Base-by-base conservation (phyloP, 2,888 invertebrate species). In the Nesidiocoris tenuis region DNA sequence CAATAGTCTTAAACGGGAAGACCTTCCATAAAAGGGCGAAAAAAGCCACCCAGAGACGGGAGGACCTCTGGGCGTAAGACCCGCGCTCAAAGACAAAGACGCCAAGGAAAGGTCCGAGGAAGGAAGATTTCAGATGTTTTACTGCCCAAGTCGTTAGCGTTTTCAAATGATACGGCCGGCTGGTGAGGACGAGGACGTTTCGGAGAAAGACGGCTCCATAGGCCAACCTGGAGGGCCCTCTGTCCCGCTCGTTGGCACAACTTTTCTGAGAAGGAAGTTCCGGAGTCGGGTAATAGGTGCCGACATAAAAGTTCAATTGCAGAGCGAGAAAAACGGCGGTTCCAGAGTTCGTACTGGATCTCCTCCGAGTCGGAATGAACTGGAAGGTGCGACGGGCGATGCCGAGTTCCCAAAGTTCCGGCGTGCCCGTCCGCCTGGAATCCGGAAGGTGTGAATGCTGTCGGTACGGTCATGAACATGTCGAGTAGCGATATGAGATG, bases 71-170 rank as follows among this genome's bases (percentile, higher is more conserved):
- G 39, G 39, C 12, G 12, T 39, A 39, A 39, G 39, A 39, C 39
- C 39, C 39, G 39, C 39, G 3, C 39, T 39, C 39, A 39, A 39
- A 39, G 39, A 19, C 61, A 72, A 72, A 61, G 65, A 65, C 65
- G 7, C 22, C 63, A 9, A 63, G 24, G 61, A 25, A 61, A 61
- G 70, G 61, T 39, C 39, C 12, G 39, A 39, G 39, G 39, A 24
- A 25, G 61, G 63, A 72, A 63, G 65, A 74, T 74, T 74, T 74
- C 74, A 74, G 57, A 74, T 64, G 74, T 74, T 74, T 74, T 74
- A 74, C 74, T 65, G 74, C 74, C 24, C 12, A 17, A 64, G 74
- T 74, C 65, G 74, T 74, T 74, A 74, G 64, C 65, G 61, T 24
- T 72, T 72, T 74, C 64, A 74, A 74, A 74, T 74, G 74, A 74